phyloP scores from a whole-genome alignment of 2,888 invertebrate genomes.

The Lapara coniferarum region DNA sequence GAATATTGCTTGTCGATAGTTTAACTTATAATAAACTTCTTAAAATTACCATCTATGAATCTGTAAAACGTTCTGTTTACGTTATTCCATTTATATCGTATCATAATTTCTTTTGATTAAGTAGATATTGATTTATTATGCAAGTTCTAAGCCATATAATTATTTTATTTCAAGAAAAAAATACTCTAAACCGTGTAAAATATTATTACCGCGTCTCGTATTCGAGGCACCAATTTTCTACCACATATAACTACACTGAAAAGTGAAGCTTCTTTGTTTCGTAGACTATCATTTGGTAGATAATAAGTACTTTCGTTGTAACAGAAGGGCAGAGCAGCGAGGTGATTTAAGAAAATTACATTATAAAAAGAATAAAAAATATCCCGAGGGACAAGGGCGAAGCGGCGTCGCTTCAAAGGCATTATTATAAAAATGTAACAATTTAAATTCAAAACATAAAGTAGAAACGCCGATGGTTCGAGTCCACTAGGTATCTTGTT shows the following conservation, averaged over 20 bases:
- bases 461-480: constrained; percentile 49
- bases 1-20: not conserved
- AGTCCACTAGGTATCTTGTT: constrained; percentile 40
- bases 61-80: too few species aligned
- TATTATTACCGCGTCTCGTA: not conserved
- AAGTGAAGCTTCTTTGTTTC: constrained; percentile 34
- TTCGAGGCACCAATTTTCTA: constrained; percentile 14
- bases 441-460: constrained; percentile 77
- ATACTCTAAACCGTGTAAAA: too few species aligned
- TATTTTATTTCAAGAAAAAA: too few species aligned
- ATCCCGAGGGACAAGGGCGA: constrained; percentile 58
- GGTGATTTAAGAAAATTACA: constrained; percentile 81
- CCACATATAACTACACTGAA: constrained; percentile 26
- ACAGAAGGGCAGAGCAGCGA: constrained; percentile 59
- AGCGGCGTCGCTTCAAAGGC: constrained; percentile 65
- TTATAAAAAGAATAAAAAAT: constrained; percentile 73
- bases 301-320: constrained; percentile 48
- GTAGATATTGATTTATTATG: too few species aligned
- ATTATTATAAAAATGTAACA: constrained; percentile 76
- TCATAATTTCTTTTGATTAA: too few species aligned
- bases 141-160: too few species aligned
- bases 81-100: too few species aligned
- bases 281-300: constrained; percentile 41
- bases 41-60: too few species aligned
- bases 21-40: not conserved